A percentile compares a stretch with the other conserved stretches of the same genome.
Evolutionary conservation across 30 jellyfish, hydroid and myxozoan genomes (phyloP).

Genomic region (Sanderia malayensis): DNA sequence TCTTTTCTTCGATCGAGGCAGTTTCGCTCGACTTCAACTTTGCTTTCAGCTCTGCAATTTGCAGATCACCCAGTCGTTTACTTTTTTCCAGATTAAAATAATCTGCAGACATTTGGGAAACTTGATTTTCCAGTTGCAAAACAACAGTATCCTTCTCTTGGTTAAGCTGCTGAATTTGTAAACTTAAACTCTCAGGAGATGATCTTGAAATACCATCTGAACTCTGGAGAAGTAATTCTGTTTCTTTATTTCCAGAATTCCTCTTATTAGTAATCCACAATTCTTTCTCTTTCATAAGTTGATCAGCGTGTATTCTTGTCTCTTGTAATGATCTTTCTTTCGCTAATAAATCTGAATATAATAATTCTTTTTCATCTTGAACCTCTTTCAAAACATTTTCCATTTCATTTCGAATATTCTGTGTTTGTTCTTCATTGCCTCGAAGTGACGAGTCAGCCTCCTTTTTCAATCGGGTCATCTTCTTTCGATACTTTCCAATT

Average conservation of each 20-base stretch:
- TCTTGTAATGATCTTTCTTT: constrained; percentile 59
- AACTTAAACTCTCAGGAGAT: constrained; percentile 20
- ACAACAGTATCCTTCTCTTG: constrained; percentile 42
- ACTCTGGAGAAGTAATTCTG: constrained; percentile 12
- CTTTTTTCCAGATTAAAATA: constrained; percentile 19
- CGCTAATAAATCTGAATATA: constrained; percentile 34
- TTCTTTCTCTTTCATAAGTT: constrained; percentile 56
- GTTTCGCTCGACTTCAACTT: constrained; percentile 9
- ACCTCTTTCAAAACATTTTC: constrained; percentile 40
- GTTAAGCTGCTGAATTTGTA: constrained; percentile 47
- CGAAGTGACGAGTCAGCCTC: constrained; percentile 35
- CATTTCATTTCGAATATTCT: constrained; percentile 25
- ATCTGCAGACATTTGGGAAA: constrained; percentile 14
- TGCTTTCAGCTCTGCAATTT: constrained; percentile 43
- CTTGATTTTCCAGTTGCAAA: constrained; percentile 3
- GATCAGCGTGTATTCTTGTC: constrained; percentile 45
- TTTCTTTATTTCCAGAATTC: constrained; percentile 8
- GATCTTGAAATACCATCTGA: constrained; percentile 10
- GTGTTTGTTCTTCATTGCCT: constrained; percentile 28
- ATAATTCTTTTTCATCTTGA: constrained; percentile 31
- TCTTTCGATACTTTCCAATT: constrained; percentile 7
- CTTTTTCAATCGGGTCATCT: constrained; percentile 5
- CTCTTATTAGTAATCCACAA: constrained; percentile 27
- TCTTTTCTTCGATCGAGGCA: neutral
- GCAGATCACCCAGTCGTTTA: constrained; percentile 28